Conservation (phyloP, 2,797 vertebrate genomes). For the Parotocinclus haroldoi region DNA sequence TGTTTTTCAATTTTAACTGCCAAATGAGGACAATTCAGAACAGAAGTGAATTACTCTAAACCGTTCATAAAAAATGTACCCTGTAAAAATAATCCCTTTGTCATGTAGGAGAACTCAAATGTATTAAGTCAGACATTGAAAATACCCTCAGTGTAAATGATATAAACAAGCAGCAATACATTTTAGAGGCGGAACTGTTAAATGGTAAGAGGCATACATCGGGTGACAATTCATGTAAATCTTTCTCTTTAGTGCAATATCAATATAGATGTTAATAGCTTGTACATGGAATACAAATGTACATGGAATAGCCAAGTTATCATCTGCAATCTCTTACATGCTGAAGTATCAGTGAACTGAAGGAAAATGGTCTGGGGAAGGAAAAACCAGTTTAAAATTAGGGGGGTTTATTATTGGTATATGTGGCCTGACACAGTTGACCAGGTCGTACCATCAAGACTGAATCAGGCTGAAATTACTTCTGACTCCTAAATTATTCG, state of each 20-base stretch:
- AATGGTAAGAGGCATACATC: too few species aligned
- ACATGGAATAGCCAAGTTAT: conserved; percentile 6
- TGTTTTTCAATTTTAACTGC: too few species aligned
- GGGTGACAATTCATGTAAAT: too few species aligned
- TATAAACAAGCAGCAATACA: conserved; percentile 18
- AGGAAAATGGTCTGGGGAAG: neutral
- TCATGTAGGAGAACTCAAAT: too few species aligned
- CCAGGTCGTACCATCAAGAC: neutral
- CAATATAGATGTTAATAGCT: conserved; percentile 4
- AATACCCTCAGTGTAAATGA: conserved; percentile 11
- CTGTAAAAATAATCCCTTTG: too few species aligned
- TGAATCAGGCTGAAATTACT: conserved; percentile 1
- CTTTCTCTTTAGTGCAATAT: conserved; percentile 5
- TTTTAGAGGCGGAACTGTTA: conserved; percentile 1
- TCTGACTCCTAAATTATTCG: conserved; percentile 26
- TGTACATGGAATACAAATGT: too few species aligned
- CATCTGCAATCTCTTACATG: neutral
- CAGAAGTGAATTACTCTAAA: too few species aligned
- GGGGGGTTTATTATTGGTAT: conserved; percentile 3
- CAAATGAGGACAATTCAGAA: too few species aligned
- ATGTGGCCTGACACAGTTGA: conserved; percentile 24
- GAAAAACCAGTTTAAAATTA: neutral
- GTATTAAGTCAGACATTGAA: conserved; percentile 2
- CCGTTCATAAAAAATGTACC: too few species aligned
- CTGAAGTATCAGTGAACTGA: neutral